Conservation (phyloP, 2,797 vertebrate species). For the Sebastes vulpes region DNA sequence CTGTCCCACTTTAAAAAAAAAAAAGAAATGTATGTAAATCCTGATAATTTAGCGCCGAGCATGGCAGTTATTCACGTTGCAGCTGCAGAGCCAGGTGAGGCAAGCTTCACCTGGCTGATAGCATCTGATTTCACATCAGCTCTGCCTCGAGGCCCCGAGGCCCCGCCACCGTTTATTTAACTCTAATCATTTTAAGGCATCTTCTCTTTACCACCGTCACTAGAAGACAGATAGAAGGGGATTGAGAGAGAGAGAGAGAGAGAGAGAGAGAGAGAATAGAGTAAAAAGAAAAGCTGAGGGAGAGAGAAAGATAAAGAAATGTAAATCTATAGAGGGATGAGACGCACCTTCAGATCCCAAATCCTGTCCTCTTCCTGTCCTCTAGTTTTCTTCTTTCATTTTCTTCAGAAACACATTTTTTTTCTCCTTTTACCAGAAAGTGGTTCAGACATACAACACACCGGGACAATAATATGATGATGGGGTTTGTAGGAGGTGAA, state of each 20-base stretch:
- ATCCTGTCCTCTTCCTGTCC: constrained; percentile 15
- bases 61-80: constrained; percentile 64
- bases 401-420: constrained; percentile 5
- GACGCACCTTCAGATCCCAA: constrained; percentile 34
- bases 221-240: constrained; percentile 59
- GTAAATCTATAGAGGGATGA: constrained; percentile 20
- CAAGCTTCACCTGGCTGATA: constrained; percentile 85
- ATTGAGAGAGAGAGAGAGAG: constrained; percentile 15
- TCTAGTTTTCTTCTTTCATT: constrained; percentile 11
- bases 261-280: constrained; percentile 36
- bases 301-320: constrained; percentile 42
- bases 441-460: constrained; percentile 21
- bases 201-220: constrained; percentile 74
- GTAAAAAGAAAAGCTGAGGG: constrained; percentile 33
- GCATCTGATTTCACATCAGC: constrained; percentile 80
- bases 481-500: constrained; percentile 58
- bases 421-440: constrained; percentile 7
- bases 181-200: constrained; percentile 84
- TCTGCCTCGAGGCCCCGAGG: constrained; percentile 75
- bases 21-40: constrained; percentile 70
- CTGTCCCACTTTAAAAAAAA: constrained; percentile 25
- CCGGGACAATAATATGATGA: constrained; percentile 57
- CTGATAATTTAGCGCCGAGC: constrained; percentile 58
- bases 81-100: constrained; percentile 70
- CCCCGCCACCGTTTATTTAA: constrained; percentile 81